These are phyloP conservation scores for Lepus europaeus DNA, from an alignment of 2,113 vertebrate genomes.

Conservation along the genomic window DNA sequence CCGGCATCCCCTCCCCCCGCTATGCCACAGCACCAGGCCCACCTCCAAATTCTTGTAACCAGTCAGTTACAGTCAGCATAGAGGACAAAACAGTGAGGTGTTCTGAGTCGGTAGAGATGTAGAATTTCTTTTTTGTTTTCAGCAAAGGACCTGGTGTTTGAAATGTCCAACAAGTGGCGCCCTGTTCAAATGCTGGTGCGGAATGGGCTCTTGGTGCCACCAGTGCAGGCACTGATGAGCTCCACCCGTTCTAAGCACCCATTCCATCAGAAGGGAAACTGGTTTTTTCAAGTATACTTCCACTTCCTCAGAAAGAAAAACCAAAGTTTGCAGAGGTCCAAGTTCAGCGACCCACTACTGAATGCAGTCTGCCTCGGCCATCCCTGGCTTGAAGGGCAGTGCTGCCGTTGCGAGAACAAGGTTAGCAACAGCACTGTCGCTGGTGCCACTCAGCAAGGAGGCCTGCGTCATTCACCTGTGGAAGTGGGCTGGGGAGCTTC, in stretches of 20 bases:
- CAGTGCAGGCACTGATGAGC: neutral
- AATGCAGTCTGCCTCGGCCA: neutral
- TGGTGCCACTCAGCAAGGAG: accelerated
- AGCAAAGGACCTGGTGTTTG: slow-evolving; percentile 32
- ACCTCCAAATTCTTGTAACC: neutral
- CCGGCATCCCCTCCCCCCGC: too few species aligned
- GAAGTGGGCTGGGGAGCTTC: neutral
- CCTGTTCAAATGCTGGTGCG: neutral
- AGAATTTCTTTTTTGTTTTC: neutral
- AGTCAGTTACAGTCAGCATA: neutral
- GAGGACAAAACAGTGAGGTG: slow-evolving; percentile 54
- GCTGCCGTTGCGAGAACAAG: neutral
- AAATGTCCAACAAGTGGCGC: neutral
- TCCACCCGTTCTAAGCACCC: neutral
- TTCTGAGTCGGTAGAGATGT: slow-evolving; percentile 28
- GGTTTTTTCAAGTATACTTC: neutral
- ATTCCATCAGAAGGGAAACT: neutral
- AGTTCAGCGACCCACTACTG: neutral
- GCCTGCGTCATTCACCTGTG: neutral
- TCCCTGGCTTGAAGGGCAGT: accelerated
- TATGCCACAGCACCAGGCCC: too few species aligned
- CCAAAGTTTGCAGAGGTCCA: neutral
- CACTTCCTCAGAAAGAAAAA: neutral
- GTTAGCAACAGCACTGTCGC: accelerated
- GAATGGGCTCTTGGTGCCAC: neutral